These are phyloP conservation scores for Zaprionus inermis DNA, from an alignment of 1,140 invertebrate genomes.

Conservation along the genomic window DNA sequence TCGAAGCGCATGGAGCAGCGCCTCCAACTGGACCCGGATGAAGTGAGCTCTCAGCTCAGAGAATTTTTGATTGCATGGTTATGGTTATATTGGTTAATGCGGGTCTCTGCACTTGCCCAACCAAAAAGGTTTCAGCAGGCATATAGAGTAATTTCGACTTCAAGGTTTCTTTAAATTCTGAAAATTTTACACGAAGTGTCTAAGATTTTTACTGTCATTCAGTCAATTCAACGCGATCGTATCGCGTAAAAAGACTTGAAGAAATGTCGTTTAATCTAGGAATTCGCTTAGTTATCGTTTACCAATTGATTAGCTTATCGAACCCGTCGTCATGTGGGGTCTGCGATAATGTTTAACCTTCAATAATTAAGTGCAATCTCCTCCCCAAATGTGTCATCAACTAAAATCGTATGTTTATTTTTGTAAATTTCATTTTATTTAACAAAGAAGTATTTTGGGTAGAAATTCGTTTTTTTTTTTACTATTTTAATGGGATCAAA, in stretches of 20 bases:
- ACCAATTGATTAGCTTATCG: conserved; percentile 10
- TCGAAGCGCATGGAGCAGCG: conserved; percentile 5
- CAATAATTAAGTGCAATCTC: neutral
- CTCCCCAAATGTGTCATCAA: neutral
- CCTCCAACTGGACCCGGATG: neutral
- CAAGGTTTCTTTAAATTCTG: too few relatives aligned
- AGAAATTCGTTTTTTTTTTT: conserved; percentile 42
- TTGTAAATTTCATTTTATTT: conserved; percentile 51
- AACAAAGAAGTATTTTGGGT: conserved; percentile 25
- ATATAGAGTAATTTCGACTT: neutral
- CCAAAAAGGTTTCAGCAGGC: neutral
- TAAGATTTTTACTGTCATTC: neutral
- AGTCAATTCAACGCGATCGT: neutral
- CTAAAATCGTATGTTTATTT: conserved; percentile 3
- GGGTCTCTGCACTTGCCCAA: neutral
- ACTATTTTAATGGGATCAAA: neutral
- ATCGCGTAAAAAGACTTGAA: neutral
- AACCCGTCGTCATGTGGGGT: conserved; percentile 7
- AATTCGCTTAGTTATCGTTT: neutral
- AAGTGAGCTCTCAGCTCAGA: conserved; percentile 14
- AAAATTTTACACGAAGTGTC: too few relatives aligned
- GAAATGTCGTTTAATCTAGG: neutral
- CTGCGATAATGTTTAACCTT: conserved; percentile 30
- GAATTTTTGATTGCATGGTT: conserved; percentile 21
- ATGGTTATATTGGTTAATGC: conserved; percentile 16